Conservation (phyloP, 2,797 vertebrate genomes). For the Hippocampus kuda region DNA sequence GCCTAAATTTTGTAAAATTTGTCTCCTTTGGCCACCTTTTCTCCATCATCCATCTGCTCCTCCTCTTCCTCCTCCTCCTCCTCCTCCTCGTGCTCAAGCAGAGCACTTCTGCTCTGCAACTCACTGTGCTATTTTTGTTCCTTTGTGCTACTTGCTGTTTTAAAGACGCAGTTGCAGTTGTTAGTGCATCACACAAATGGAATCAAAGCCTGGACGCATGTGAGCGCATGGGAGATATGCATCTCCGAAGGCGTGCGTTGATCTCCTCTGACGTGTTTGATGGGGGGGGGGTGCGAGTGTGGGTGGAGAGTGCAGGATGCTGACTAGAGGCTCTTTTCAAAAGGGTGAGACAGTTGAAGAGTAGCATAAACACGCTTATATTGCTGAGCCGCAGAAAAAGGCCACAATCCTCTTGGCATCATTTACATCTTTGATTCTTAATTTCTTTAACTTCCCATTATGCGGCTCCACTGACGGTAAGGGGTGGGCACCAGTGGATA, state of each 20-base stretch:
- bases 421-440: neutral
- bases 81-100: conserved; percentile 53
- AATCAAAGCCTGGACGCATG: conserved; percentile 20
- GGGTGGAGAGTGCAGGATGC: conserved; percentile 43
- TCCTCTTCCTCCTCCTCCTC: conserved; percentile 27
- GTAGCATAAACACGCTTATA: neutral
- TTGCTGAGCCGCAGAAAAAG: neutral
- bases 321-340: conserved; percentile 34
- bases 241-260: conserved; percentile 26
- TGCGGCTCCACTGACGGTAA: neutral
- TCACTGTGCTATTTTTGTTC: conserved; percentile 72
- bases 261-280: conserved; percentile 27
- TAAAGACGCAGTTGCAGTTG: conserved; percentile 68
- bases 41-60: conserved; percentile 37
- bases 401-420: neutral
- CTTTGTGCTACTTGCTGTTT: conserved; percentile 72
- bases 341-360: conserved; percentile 6
- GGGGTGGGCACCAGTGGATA: neutral
- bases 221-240: conserved; percentile 27
- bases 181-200: conserved; percentile 55
- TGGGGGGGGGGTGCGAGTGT: conserved; percentile 31
- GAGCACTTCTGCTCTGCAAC: conserved; percentile 67
- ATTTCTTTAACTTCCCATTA: neutral
- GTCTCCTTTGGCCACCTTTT: conserved; percentile 41
- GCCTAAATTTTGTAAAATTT: conserved; percentile 24